A percentile compares a stretch with the other conserved stretches of the same genome.
Conservation (phyloP, 1,140 invertebrate genomes). For the Bicyclus anynana region DNA sequence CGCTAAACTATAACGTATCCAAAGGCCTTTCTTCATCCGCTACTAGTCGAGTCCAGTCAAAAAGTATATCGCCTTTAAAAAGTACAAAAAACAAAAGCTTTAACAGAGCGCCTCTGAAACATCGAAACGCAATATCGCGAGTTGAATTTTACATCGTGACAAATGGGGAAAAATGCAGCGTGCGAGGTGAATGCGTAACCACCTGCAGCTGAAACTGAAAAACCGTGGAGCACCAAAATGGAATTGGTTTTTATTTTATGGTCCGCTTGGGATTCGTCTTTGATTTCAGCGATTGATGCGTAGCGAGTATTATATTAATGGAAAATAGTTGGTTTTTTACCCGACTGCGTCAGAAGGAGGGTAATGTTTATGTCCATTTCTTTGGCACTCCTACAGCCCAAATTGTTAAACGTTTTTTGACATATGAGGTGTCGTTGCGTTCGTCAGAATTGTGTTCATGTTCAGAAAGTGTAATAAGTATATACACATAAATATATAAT, state of each 20-base stretch:
- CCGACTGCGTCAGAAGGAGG: no score
- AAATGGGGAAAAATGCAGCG: not conserved
- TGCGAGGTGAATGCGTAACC: not conserved
- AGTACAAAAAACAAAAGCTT: not conserved
- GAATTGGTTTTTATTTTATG: not conserved
- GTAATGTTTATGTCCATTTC: no score
- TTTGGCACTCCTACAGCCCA: no score
- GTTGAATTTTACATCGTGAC: not conserved
- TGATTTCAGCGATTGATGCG: not conserved
- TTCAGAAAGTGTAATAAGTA: no score
- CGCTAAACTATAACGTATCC: no score
- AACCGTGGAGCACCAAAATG: not conserved
- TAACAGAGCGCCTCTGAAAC: not conserved
- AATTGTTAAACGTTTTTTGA: no score
- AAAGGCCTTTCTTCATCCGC: no score
- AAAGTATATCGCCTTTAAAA: not conserved
- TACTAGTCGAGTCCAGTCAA: not conserved
- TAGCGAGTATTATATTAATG: no score
- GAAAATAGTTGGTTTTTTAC: no score
- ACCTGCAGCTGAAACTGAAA: not conserved
- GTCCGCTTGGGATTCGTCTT: not conserved
- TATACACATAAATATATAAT: no score
- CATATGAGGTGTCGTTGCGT: no score
- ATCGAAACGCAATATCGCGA: not conserved
- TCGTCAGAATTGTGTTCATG: no score